Conservation (phyloP, 1,140 invertebrate genomes). For the Orchestia grillus region DNA sequence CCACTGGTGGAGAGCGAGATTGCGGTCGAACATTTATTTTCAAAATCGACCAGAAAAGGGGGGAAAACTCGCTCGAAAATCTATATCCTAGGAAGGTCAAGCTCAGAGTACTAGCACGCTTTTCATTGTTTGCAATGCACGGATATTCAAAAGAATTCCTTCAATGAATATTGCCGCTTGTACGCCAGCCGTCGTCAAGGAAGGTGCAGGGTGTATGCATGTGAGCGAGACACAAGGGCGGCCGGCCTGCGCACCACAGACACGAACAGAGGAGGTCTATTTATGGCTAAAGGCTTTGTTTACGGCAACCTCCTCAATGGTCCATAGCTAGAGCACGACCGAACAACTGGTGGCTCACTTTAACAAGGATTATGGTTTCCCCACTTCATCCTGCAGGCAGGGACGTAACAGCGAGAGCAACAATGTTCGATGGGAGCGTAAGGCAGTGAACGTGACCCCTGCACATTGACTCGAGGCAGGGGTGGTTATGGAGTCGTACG, state of each 20-base stretch:
- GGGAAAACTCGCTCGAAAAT: no score
- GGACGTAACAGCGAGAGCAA: neutral
- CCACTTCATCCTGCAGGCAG: neutral
- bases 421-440: neutral
- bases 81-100: no score
- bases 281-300: neutral
- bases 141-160: no score
- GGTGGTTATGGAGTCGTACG: no score
- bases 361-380: neutral
- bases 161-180: neutral
- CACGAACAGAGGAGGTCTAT: neutral
- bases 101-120: no score
- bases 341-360: neutral
- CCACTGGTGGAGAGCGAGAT: no score
- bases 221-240: neutral
- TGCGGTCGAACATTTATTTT: no score
- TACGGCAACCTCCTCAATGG: neutral
- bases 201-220: neutral
- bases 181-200: neutral
- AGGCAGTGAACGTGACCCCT: neutral
- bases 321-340: neutral
- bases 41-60: no score
- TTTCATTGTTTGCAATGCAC: no score
- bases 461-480: no score
- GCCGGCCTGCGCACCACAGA: neutral